These are phyloP conservation scores for Cynodonichthys magdalenae DNA, from an alignment of 2,797 vertebrate genomes.

Conservation along the genomic window DNA sequence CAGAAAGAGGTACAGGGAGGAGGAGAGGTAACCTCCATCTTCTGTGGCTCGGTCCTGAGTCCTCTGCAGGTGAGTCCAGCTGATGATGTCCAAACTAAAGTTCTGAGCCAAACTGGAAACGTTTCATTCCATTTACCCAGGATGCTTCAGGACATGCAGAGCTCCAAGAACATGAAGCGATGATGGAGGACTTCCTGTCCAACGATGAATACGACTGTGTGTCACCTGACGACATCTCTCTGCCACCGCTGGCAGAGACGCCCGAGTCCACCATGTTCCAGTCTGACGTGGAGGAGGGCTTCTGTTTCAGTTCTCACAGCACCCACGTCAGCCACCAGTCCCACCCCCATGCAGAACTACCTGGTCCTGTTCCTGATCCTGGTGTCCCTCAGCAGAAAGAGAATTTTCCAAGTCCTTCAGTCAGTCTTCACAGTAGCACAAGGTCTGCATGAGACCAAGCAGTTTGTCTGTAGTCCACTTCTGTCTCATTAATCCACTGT, in stretches of 20 bases:
- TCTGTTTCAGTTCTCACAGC: constrained; percentile 78
- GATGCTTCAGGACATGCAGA: constrained; percentile 65
- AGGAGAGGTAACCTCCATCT: neutral
- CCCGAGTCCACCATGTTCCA: constrained; percentile 85
- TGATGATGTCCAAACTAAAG: neutral
- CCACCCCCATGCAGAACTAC: constrained; percentile 59
- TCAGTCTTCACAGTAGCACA: constrained; percentile 38
- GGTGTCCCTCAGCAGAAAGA: constrained; percentile 50
- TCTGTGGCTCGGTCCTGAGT: constrained; percentile 8
- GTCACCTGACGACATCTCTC: constrained; percentile 91
- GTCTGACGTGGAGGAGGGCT: constrained; percentile 84
- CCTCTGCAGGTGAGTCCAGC: constrained; percentile 40
- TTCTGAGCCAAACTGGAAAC: neutral
- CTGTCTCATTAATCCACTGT: neutral
- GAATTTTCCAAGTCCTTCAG: constrained; percentile 62
- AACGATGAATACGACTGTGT: constrained; percentile 90
- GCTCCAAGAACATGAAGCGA: constrained; percentile 75
- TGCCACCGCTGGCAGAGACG: constrained; percentile 90
- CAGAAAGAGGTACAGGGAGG: constrained; percentile 30
- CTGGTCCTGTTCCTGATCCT: constrained; percentile 23
- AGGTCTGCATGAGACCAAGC: constrained; percentile 34
- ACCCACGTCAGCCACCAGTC: constrained; percentile 74
- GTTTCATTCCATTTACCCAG: constrained; percentile 45
- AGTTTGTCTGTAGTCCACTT: neutral
- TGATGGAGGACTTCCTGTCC: constrained; percentile 81